Evolutionary conservation across 2,797 vertebrate genomes (phyloP).

Genomic region (Anguilla megastoma): DNA sequence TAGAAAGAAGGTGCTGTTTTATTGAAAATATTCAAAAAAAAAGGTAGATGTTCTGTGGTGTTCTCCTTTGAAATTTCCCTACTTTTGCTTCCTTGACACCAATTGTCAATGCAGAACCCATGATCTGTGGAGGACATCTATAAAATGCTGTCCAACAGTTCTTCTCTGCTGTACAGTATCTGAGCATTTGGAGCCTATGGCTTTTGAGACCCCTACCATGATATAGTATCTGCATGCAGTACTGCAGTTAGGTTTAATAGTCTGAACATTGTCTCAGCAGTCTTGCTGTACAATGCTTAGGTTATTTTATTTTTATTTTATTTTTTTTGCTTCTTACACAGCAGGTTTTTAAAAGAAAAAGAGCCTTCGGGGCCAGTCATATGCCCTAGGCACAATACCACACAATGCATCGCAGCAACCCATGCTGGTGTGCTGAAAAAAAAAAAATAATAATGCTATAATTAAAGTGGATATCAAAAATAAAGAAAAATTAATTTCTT

Average conservation of each 20-base stretch:
- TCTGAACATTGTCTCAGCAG: background rate
- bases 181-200: background rate
- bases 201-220: background rate
- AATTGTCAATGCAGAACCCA: background rate
- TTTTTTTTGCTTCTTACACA: background rate
- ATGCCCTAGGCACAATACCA: slow-evolving; percentile 44
- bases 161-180: background rate
- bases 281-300: background rate
- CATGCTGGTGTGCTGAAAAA: slow-evolving; percentile 49
- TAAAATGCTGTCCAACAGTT: background rate
- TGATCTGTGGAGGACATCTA: background rate
- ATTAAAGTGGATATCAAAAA: slow-evolving; percentile 63
- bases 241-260: background rate
- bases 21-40: background rate
- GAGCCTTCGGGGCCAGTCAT: slow-evolving; percentile 61
- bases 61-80: background rate
- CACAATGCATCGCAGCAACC: slow-evolving; percentile 21
- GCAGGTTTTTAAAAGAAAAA: background rate
- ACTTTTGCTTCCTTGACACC: background rate
- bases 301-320: background rate
- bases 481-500: slow-evolving; percentile 52
- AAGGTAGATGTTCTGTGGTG: background rate
- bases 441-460: slow-evolving; percentile 59
- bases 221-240: background rate
- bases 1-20: background rate